Base-by-base conservation (phyloP, 2,888 invertebrate genomes). In the Ornithoptera priamus region DNA sequence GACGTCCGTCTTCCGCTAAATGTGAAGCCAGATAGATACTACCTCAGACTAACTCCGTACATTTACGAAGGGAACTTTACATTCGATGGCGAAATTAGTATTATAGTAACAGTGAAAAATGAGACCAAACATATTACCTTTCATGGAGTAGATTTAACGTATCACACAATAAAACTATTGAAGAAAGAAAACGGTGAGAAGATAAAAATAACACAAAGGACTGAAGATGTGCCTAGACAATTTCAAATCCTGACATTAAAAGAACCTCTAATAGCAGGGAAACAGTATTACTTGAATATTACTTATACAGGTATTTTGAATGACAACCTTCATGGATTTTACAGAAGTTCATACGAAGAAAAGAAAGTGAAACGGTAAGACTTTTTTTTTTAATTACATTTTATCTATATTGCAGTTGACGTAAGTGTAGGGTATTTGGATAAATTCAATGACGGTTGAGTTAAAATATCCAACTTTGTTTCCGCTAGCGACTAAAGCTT, bases 301-400 rank as follows among this genome's bases (percentile, higher is more conserved):
- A 93, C 94, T 63, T 98, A 95, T 80, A 89, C 93, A 7, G 97
- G 97, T 0, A 90, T 94, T 71, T 89, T 97, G 65, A 96, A 95
- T 79, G 96, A 97, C 80, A 93, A 95, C 74, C 88, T 97, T 53
- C 95, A 95, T 78, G 97, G 97, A 60, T 97, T 97, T 85, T 97
- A 97, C 81, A 93, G 96, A 76, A 97, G 97, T 86, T 96, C 96
- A 0, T 97, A 97, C 83, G 93, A 93, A 75, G 94, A 94, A 73
- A 93, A 93, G 72, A 95, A 95, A 75, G 90, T 94, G 69, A 96
- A 94, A 76, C 95, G 95, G 97, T 96, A 85, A 88, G 88, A 80
- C 0, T 22, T 22, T 10, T 56, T 57, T 57, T 58, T 17, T 30
- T 20, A 8, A n/a, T 20, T n/a, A n/a, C 7, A 7, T 56, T 56